phyloP scores from a whole-genome alignment of 1,140 invertebrate genomes.

The Nomia melanderi region DNA sequence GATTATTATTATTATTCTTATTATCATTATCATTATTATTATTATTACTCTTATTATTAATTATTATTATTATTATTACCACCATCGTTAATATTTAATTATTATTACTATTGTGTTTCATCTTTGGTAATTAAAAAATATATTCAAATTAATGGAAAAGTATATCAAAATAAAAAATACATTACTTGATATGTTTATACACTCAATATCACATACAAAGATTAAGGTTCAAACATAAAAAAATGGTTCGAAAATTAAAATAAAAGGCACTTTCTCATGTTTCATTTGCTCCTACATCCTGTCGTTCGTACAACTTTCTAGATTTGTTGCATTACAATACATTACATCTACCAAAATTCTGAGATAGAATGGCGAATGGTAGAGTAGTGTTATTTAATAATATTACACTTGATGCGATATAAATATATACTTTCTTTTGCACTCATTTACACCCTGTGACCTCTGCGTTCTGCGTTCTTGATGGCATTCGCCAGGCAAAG shows the following conservation, averaged over 20 bases:
- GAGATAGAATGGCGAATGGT: slow-evolving; percentile 22
- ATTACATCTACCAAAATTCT: slow-evolving; percentile 15
- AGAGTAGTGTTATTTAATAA: slow-evolving; percentile 28
- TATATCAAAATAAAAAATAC: slow-evolving; percentile 41
- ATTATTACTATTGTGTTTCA: slow-evolving; percentile 20
- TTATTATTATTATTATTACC: no score
- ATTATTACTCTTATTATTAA: slow-evolving; percentile 25
- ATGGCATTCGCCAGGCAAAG: slow-evolving; percentile 91
- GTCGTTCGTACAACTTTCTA: neutral
- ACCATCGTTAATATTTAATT: slow-evolving; percentile 9
- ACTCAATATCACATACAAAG: slow-evolving; percentile 11
- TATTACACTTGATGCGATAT: slow-evolving; percentile 25
- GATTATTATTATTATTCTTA: slow-evolving; percentile 7
- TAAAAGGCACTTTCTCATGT: slow-evolving; percentile 4
- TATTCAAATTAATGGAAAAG: slow-evolving; percentile 24
- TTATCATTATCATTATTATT: slow-evolving; percentile 13
- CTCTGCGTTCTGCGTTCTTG: slow-evolving; percentile 84
- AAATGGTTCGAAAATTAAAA: neutral
- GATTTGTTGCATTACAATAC: slow-evolving; percentile 31
- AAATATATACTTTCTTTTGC: neutral
- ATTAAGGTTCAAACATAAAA: slow-evolving; percentile 14
- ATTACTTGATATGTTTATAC: slow-evolving; percentile 31
- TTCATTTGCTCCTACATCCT: neutral
- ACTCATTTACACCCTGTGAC: slow-evolving; percentile 68
- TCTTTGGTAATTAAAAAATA: slow-evolving; percentile 1